Evolutionary conservation across 2,113 vertebrate genomes (phyloP).

Genomic region (Tretioscincus oriximinensis): DNA sequence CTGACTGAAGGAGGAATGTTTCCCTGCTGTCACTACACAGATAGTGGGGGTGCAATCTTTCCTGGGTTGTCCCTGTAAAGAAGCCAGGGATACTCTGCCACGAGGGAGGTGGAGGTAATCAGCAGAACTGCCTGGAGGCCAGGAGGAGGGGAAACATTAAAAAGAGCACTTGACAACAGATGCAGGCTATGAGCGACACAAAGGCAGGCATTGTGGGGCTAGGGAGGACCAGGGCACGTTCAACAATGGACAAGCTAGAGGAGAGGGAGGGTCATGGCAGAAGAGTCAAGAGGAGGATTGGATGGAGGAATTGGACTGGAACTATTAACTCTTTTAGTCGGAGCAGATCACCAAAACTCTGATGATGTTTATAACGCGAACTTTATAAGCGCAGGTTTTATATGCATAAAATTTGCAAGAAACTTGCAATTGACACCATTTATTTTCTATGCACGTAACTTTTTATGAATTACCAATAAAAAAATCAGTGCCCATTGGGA

Average conservation of each 20-base stretch:
- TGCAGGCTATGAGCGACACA: constrained; percentile 24
- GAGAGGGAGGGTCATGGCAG: not conserved
- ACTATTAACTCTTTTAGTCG: constrained; percentile 15
- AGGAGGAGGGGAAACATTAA: constrained; percentile 32
- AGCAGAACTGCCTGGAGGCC: constrained; percentile 46
- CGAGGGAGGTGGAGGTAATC: not conserved
- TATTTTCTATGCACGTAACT: no score
- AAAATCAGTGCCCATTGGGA: no score
- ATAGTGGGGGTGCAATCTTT: not conserved
- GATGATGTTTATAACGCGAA: not conserved
- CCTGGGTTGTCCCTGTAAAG: not conserved
- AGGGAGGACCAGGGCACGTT: constrained; percentile 61
- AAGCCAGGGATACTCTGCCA: constrained; percentile 31
- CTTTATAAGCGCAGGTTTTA: not conserved
- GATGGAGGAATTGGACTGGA: not conserved
- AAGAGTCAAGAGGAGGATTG: not conserved
- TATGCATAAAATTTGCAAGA: not conserved
- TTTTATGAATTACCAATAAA: no score
- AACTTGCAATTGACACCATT: not conserved
- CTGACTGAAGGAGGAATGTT: not conserved
- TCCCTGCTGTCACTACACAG: not conserved
- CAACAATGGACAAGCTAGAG: constrained; percentile 64
- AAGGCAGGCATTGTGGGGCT: constrained; percentile 57
- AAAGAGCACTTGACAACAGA: constrained; percentile 6
- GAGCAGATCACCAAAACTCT: not conserved